Evolutionary conservation across 2,797 vertebrate genomes (phyloP).

Genomic region (Momotus momota): DNA sequence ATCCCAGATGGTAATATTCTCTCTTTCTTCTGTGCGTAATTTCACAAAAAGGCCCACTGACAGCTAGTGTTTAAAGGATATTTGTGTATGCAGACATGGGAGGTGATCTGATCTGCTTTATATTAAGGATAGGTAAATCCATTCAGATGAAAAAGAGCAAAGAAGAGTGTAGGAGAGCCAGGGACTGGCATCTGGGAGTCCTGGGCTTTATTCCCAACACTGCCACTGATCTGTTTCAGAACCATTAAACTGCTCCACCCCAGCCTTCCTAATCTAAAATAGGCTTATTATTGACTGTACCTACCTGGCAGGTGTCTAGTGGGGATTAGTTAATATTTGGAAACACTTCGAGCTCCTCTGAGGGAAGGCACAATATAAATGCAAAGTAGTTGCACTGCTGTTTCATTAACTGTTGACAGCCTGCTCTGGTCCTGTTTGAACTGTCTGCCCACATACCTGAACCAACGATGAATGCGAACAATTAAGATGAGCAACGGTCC

Average conservation of each 20-base stretch:
- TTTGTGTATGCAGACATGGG: conserved; percentile 22
- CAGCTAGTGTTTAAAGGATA: conserved; percentile 53
- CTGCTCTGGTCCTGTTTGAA: not conserved
- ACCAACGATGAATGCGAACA: not conserved
- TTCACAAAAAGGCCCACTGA: conserved; percentile 52
- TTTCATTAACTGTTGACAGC: conserved; percentile 47
- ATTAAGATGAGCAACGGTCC: not conserved
- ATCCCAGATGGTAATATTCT: conserved; percentile 67
- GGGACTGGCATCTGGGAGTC: not conserved
- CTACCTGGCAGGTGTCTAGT: conserved; percentile 17
- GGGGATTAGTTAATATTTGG: conserved; percentile 64
- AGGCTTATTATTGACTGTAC: conserved; percentile 48
- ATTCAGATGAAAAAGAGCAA: not conserved
- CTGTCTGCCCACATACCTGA: not conserved
- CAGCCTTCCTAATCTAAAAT: conserved; percentile 47
- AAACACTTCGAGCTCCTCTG: conserved; percentile 49
- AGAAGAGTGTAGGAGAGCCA: not conserved
- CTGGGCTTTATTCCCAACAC: conserved; percentile 44
- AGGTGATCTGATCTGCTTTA: conserved; percentile 41
- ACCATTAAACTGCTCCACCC: conserved; percentile 17
- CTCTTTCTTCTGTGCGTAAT: conserved; percentile 42
- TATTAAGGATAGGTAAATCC: conserved; percentile 15
- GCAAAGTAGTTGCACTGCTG: conserved; percentile 37
- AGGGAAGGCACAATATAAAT: conserved; percentile 65
- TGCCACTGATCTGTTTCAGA: conserved; percentile 16